A percentile compares a stretch with the other conserved stretches of the same genome.
These are phyloP conservation scores for Epinephelus cyanopodus DNA, from an alignment of 2,113 vertebrate genomes.

Conservation along the genomic window DNA sequence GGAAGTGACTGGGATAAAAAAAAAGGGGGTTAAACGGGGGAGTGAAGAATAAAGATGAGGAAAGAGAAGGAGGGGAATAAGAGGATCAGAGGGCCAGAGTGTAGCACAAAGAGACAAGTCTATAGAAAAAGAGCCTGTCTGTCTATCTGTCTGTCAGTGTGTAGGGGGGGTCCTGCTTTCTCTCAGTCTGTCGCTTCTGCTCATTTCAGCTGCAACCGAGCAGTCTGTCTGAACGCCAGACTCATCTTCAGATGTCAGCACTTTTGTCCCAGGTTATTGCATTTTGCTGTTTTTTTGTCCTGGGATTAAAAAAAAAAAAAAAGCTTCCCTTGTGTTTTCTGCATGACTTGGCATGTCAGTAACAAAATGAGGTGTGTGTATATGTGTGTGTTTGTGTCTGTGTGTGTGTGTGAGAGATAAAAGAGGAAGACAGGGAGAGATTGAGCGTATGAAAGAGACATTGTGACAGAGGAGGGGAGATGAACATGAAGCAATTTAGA, in stretches of 20 bases:
- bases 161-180: neutral
- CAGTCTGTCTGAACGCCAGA: constrained; percentile 30
- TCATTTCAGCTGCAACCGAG: constrained; percentile 36
- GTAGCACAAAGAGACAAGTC: neutral
- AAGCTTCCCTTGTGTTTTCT: constrained; percentile 66
- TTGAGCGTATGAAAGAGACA: constrained; percentile 31
- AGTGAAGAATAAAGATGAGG: constrained; percentile 25
- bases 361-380: constrained; percentile 41
- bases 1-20: constrained; percentile 22
- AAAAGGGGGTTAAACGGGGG: neutral
- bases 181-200: constrained; percentile 39
- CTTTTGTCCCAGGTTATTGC: constrained; percentile 70
- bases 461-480: constrained; percentile 32
- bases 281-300: constrained; percentile 53
- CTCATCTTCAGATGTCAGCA: constrained; percentile 66
- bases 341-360: constrained; percentile 62
- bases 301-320: neutral
- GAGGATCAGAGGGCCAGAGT: constrained; percentile 14
- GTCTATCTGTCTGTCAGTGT: constrained; percentile 7
- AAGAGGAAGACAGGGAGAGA: constrained; percentile 21
- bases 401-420: neutral
- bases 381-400: constrained; percentile 4
- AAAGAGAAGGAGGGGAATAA: constrained; percentile 6
- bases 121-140: constrained; percentile 17
- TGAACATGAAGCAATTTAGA: constrained; percentile 18